Conservation (phyloP, 1,140 invertebrate species). For the Drosophila lowei region DNA sequence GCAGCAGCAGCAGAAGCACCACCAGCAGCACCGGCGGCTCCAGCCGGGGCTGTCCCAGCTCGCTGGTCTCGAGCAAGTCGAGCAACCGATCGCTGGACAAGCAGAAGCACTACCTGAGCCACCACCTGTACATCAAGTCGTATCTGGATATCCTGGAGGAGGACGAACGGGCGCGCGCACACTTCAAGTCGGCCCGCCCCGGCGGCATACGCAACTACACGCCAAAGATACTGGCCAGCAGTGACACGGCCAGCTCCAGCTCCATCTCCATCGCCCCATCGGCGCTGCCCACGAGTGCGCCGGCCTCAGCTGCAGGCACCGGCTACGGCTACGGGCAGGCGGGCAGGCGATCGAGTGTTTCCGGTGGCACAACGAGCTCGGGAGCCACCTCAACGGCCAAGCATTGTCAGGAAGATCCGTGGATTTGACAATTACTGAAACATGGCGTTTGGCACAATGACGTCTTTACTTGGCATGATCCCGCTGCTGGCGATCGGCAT, state of each 20-base stretch:
- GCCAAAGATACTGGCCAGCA: constrained; percentile 86
- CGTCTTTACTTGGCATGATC: constrained; percentile 88
- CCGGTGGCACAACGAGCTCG: not conserved
- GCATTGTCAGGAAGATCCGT: constrained; percentile 68
- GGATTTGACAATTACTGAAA: constrained; percentile 83
- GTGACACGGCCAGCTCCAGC: not conserved
- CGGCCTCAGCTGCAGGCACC: constrained; percentile 32
- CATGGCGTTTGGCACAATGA: constrained; percentile 83
- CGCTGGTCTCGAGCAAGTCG: constrained; percentile 68
- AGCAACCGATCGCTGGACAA: constrained; percentile 84
- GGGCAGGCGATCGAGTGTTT: constrained; percentile 2
- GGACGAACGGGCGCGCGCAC: constrained; percentile 80
- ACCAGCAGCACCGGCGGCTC: constrained; percentile 59
- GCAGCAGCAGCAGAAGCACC: constrained; percentile 53
- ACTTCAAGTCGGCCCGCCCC: constrained; percentile 83
- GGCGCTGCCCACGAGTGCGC: constrained; percentile 64
- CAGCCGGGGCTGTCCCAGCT: constrained; percentile 65
- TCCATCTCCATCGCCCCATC: not conserved
- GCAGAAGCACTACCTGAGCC: constrained; percentile 85
- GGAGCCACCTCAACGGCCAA: constrained; percentile 7
- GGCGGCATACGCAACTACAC: constrained; percentile 88
- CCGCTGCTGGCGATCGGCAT: constrained; percentile 91
- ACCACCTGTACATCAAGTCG: constrained; percentile 86
- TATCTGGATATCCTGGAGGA: constrained; percentile 85
- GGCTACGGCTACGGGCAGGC: constrained; percentile 32